Evolutionary conservation across 2,113 vertebrate genomes (phyloP).

Genomic region (Caranx ignobilis): DNA sequence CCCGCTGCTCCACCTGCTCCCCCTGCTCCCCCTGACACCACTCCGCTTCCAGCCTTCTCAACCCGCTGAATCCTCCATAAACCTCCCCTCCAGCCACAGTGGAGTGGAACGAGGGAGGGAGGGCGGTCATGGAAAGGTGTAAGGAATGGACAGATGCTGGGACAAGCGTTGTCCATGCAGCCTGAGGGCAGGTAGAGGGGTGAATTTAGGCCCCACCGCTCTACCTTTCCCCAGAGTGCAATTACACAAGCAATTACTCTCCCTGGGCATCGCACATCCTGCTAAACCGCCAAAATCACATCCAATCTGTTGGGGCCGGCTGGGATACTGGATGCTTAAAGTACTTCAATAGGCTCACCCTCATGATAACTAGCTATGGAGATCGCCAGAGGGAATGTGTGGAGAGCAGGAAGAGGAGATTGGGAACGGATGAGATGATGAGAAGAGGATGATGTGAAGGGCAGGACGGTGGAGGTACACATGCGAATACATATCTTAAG

Average conservation of each 20-base stretch:
- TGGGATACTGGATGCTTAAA: constrained; percentile 66
- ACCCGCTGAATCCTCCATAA: constrained; percentile 56
- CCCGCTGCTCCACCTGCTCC: constrained; percentile 46
- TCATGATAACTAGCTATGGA: constrained; percentile 60
- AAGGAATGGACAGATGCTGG: constrained; percentile 31
- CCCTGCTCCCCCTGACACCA: constrained; percentile 13
- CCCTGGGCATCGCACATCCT: constrained; percentile 52
- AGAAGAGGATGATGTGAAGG: constrained; percentile 53
- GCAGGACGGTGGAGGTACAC: constrained; percentile 16
- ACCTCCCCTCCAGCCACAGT: constrained; percentile 50
- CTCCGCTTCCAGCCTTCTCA: constrained; percentile 53
- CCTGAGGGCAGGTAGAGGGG: constrained; percentile 63
- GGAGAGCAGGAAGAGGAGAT: constrained; percentile 37
- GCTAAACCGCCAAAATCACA: constrained; percentile 72
- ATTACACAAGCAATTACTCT: constrained; percentile 81
- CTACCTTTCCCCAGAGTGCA: constrained; percentile 77
- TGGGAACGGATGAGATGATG: constrained; percentile 43
- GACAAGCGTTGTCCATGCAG: constrained; percentile 44
- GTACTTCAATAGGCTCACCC: constrained; percentile 62
- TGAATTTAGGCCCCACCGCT: constrained; percentile 49
- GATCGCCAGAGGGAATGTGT: constrained; percentile 55
- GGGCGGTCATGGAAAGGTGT: constrained; percentile 32
- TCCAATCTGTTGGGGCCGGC: constrained; percentile 64
- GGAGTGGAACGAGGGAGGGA: not conserved
- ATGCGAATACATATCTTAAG: constrained; percentile 16